Evolutionary conservation across 1,140 invertebrate species (phyloP), one percentile per base, ranked within the genome.

Genomic region (Whitmania pigra): DNA sequence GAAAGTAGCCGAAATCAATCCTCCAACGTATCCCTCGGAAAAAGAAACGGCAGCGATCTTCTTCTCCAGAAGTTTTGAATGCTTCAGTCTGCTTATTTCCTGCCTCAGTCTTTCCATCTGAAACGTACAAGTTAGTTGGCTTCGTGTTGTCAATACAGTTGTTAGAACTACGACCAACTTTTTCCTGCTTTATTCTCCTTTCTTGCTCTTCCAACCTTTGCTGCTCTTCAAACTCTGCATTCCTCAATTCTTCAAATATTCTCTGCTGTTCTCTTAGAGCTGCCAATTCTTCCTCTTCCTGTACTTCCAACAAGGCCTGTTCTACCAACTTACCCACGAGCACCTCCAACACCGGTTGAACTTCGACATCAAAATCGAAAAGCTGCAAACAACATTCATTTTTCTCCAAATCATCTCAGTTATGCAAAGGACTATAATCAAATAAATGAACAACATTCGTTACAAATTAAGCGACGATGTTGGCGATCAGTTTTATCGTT

Each of bases 301-400:
- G 79, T 1, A 85, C 81, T 80, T 95, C 92, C 5, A 89, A 85
- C 75, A 94, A 83, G 18, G 90, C 87, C 82, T 93, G 90, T 78
- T 93, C 89, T 54, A 93, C 85, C 40, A 90, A 91, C 79, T 91
- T 91, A 31, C 90, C 90, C 20, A 93, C 89, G 31, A 95, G 82
- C 18, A 89, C 87, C 80, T 94, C 91, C 69, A 94, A 84, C 54
- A 94, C 88, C 9, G 91, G 90, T 77, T 88, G 87, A 15, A 92
- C 90, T 80, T 93, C 92, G 75, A 87, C 82, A 81, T 94, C 91
- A 82, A 91, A 94, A 82, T 94, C 88, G 75, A 84, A 84, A 18
- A 84, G 74, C 82, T 84, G 92, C 9, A 67, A 67, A 22, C 2
- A 31, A 4, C 27, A 17, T 4, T 27, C 36, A 67, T n/a, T n/a